A percentile compares a stretch with the other conserved stretches of the same genome.
These are phyloP conservation scores for Callipepla californica DNA, from an alignment of 2,113 vertebrate genomes.

Conservation along the genomic window DNA sequence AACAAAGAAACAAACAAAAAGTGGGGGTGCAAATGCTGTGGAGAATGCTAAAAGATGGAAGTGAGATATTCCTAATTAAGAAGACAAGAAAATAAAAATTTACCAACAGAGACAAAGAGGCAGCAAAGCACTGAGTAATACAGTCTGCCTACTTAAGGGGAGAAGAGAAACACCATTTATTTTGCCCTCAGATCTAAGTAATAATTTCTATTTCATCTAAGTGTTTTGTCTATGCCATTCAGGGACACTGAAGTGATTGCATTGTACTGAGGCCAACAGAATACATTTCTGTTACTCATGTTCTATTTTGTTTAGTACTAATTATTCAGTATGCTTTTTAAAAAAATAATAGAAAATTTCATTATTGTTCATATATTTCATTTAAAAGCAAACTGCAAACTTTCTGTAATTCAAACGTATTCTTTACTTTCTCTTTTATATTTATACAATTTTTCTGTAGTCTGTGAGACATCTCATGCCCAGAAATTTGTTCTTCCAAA, in stretches of 20 bases:
- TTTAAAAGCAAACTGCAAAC: neutral
- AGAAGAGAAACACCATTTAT: constrained; percentile 3
- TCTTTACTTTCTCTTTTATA: neutral
- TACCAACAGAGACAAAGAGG: neutral
- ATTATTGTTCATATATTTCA: neutral
- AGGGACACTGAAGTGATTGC: neutral
- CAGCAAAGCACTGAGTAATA: neutral
- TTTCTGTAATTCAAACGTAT: neutral
- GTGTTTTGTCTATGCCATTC: neutral
- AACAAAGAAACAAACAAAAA: neutral
- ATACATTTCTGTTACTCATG: neutral
- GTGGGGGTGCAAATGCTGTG: neutral
- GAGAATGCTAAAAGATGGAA: neutral
- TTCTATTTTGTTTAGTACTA: neutral
- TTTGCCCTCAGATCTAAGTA: neutral
- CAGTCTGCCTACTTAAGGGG: neutral
- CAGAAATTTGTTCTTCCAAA: neutral
- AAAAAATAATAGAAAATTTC: neutral
- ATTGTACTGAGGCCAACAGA: neutral
- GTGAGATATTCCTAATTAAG: neutral
- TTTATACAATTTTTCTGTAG: neutral
- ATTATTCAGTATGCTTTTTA: neutral
- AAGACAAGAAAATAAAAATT: neutral
- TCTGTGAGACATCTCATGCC: neutral
- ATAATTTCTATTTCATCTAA: neutral